Evolutionary conservation across 2,113 vertebrate genomes (phyloP), one percentile per base, ranked within the genome.

Genomic region (Perognathus longimembris): DNA sequence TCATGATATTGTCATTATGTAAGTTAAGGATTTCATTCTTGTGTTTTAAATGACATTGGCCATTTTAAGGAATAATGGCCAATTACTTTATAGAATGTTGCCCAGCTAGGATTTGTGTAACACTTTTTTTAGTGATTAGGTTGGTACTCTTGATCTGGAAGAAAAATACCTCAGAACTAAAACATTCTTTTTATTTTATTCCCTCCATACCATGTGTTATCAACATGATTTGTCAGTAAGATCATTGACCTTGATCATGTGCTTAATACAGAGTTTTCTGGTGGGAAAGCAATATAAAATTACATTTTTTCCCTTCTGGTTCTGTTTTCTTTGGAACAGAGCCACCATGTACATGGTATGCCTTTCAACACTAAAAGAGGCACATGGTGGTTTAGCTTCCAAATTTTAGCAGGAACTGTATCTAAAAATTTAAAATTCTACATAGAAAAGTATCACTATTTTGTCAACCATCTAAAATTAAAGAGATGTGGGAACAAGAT

Each of bases 391-490:
- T 57, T 73, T 83, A 91, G 77, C 15, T 73, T 73, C 36, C 32
- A 81, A 61, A 10, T 67, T 30, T 1, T 76, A 5, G 22, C 14
- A 57, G 22, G 6, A 9, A 1, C 1, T 42, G 3, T 22, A 89
- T 30, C 17, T 89, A 76, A 59, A 54, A 70, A 61, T 89, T 82
- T 82, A 17, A 17, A 88, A 85, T 57, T 91, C 10, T 81, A 84
- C n/a, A 28, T 81, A 74, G 70, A 15, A 21, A 81, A 64, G 8
- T 8, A n/a, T 26, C 24, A 26, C 59, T 61, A 6, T 61, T 61
- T 21, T 61, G 21, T 54, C 17, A 18, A 54, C 50, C 3, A 54
- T 54, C 50, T 54, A 18, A 54, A 54, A 18, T 54, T 54, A 54
- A 54, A 54, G 50, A 54, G 4, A 54, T 54, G 17, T 54, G 50